Evolutionary conservation across 2,888 invertebrate species (phyloP).

Genomic region (Oxyscelio sp.): DNA sequence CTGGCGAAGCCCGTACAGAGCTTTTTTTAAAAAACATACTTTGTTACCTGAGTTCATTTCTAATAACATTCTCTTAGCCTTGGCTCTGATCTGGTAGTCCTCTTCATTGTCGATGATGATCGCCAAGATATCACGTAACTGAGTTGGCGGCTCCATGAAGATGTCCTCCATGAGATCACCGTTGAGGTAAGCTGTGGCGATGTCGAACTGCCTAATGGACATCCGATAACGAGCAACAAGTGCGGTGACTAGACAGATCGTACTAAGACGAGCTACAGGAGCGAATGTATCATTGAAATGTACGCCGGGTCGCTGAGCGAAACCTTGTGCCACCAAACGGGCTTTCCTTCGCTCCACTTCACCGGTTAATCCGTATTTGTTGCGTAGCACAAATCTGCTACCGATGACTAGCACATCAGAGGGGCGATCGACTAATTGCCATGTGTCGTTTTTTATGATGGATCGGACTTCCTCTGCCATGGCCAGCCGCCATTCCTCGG

Average conservation of each 20-base stretch:
- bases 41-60: not conserved
- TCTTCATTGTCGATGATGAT: not conserved
- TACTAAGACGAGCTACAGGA: conserved; percentile 13
- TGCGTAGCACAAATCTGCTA: too few relatives aligned
- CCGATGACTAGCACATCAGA: too few relatives aligned
- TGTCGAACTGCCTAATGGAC: conserved; percentile 16
- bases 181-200: conserved; percentile 28
- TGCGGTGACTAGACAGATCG: conserved; percentile 14
- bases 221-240: conserved; percentile 9
- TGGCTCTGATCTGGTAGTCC: not conserved
- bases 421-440: too few relatives aligned
- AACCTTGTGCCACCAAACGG: too few relatives aligned
- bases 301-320: conserved; percentile 7
- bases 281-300: conserved; percentile 20
- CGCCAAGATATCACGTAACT: conserved; percentile 5
- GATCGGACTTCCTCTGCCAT: too few relatives aligned
- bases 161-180: conserved; percentile 24
- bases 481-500: too few relatives aligned
- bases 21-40: conserved; percentile 7
- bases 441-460: too few relatives aligned
- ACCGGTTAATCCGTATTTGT: too few relatives aligned
- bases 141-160: conserved; percentile 17
- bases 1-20: conserved; percentile 38
- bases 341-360: too few relatives aligned
- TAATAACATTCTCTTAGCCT: not conserved